phyloP scores from a whole-genome alignment of 2,888 invertebrate species.

The Papilio demoleus region DNA sequence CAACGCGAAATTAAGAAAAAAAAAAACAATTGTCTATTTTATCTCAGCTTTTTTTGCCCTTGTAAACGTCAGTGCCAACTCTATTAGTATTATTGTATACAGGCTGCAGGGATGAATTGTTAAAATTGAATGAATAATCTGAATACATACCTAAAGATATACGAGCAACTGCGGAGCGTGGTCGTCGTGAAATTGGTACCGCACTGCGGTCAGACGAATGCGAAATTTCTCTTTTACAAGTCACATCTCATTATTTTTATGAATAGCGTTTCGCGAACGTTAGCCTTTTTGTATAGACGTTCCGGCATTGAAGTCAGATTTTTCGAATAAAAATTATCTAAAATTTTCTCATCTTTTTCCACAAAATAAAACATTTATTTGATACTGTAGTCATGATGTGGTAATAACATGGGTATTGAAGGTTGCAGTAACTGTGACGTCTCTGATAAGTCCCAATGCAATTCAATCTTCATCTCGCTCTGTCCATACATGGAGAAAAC shows the following conservation, averaged over 20 bases:
- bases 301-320: too few relatives aligned
- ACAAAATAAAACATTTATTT: neutral
- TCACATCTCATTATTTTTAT: constrained; percentile 12
- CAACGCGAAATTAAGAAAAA: too few relatives aligned
- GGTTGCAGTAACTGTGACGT: constrained; percentile 21
- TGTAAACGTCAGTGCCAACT: too few relatives aligned
- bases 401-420: neutral
- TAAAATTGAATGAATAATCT: neutral
- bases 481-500: constrained; percentile 40
- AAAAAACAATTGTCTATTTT: neutral
- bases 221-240: constrained; percentile 13
- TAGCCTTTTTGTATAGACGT: neutral
- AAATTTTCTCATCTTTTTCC: neutral
- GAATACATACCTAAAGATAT: constrained; percentile 17
- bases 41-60: neutral
- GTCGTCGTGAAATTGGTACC: constrained; percentile 3
- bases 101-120: neutral
- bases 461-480: constrained; percentile 26
- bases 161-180: neutral
- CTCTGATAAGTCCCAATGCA: constrained; percentile 26
- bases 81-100: neutral
- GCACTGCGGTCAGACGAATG: constrained; percentile 23
- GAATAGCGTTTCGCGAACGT: neutral
- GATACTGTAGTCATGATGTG: neutral
- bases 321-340: too few relatives aligned